Evolutionary conservation across 2,113 vertebrate species (phyloP), one percentile per base, ranked within the genome.

Genomic region (Ifrita kowaldi): DNA sequence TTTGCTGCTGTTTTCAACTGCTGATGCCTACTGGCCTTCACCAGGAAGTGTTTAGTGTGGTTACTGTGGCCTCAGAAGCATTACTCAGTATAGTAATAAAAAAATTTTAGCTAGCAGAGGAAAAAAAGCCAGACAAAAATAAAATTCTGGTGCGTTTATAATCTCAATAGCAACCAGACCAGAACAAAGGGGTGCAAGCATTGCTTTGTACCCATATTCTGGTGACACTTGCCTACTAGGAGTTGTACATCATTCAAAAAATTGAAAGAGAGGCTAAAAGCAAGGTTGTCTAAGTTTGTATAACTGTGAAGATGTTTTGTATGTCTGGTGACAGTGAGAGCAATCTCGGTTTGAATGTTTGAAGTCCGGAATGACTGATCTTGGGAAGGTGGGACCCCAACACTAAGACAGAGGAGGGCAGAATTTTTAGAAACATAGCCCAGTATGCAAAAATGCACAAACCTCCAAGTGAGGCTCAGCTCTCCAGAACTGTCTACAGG

Each of bases 301-400:
- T 21, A 78, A 55, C 39, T 42, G 70, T 17, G 27, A 71, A 52
- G 24, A 27, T 19, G 11, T 16, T 70, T 71, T 28, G 4, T 49
- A 73, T 6, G 1, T 39, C 37, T 41, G 13, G 26, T 49, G 53
- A 64, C 21, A 67, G 39, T 0, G 0, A 85, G 3, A 16, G 37
- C 18, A 68, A 44, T 83, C 24, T 88, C 2, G 0, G 30, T 86
- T 83, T 90, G 86, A 83, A 65, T 73, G n/a, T 60, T 32, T 76
- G 21, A 86, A 86, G 41, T 15, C 59, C 65, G 63, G 69, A 90
- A 92, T 90, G 79, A 96, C 49, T 90, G 68, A 41, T 52, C 5
- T 37, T 24, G 67, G 18, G 39, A 79, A 90, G 67, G 42, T 59
- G 83, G 32, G 71, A 82, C 30, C 15, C 37, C 57, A 64, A 13